Percentiles rank a stretch among this genome's conserved stretches.
Conservation (phyloP, 2,888 invertebrate species). For the Watsonalla binaria region DNA sequence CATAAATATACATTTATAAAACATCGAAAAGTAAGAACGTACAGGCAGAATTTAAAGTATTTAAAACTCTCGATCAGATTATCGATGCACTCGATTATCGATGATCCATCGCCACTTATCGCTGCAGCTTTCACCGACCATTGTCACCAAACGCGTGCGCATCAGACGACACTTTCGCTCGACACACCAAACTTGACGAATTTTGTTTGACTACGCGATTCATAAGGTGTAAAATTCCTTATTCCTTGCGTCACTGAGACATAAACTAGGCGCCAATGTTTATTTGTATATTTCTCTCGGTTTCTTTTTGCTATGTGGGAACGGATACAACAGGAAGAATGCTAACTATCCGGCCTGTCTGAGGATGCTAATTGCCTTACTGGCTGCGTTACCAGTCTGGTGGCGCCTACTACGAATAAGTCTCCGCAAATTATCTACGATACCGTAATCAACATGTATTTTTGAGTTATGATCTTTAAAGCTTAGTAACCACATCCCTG, state of each 20-base stretch:
- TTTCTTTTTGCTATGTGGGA: conserved; percentile 43
- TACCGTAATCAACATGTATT: not conserved
- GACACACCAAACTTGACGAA: conserved; percentile 32
- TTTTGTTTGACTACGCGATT: conserved; percentile 35
- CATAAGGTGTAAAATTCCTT: conserved; percentile 34
- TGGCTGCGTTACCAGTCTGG: conserved; percentile 39
- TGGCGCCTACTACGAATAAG: conserved; percentile 36
- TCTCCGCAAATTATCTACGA: conserved; percentile 1
- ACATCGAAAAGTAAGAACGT: not conserved
- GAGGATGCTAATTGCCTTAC: conserved; percentile 59
- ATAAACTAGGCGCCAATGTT: conserved; percentile 30
- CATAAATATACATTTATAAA: no score
- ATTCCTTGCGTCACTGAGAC: conserved; percentile 25
- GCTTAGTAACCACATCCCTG: not conserved
- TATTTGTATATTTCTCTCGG: conserved; percentile 30
- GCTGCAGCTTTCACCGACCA: conserved; percentile 52
- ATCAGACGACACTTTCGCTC: conserved; percentile 48
- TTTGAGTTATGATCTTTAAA: not conserved
- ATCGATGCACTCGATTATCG: not conserved
- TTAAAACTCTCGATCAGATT: not conserved
- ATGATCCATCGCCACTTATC: conserved; percentile 2
- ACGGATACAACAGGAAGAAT: conserved; percentile 55
- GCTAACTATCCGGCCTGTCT: conserved; percentile 52
- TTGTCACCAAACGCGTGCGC: conserved; percentile 31
- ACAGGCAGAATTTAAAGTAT: not conserved